Conservation (phyloP, 2,797 vertebrate species). For the Hyperoplus immaculatus region DNA sequence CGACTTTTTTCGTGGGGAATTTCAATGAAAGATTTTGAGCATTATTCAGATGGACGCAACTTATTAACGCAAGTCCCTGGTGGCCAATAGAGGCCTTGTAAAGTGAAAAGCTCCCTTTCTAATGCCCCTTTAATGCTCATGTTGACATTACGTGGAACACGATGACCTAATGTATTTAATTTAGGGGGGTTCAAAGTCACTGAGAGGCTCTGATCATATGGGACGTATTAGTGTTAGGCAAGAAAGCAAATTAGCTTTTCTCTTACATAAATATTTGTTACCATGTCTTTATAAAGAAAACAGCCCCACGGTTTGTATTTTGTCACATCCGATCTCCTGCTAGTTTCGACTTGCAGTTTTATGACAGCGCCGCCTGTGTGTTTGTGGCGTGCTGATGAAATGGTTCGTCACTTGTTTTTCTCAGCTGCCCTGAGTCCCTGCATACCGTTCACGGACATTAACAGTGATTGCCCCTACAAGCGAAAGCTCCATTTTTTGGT, state of each 20-base stretch:
- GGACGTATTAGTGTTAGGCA: constrained; percentile 54
- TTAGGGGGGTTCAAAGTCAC: constrained; percentile 51
- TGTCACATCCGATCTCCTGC: constrained; percentile 57
- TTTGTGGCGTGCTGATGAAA: constrained; percentile 49
- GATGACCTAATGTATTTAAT: constrained; percentile 70
- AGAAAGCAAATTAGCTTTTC: constrained; percentile 50
- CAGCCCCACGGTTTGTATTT: constrained; percentile 48
- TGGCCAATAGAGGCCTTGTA: constrained; percentile 41
- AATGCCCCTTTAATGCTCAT: constrained; percentile 43
- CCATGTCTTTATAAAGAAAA: constrained; percentile 36
- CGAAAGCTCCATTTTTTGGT: constrained; percentile 51
- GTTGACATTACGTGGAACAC: constrained; percentile 49
- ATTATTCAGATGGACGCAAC: constrained; percentile 30
- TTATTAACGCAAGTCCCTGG: constrained; percentile 48
- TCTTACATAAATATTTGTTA: constrained; percentile 70
- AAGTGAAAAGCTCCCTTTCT: constrained; percentile 26
- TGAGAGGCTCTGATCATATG: constrained; percentile 55
- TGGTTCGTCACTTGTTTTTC: constrained; percentile 63
- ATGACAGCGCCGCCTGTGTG: constrained; percentile 48
- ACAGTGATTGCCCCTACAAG: constrained; percentile 60
- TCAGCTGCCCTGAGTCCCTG: constrained; percentile 27
- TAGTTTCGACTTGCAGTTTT: constrained; percentile 35
- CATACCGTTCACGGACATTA: constrained; percentile 70
- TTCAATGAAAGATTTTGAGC: constrained; percentile 30
- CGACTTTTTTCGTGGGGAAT: background rate